Conservation (phyloP, 2,797 vertebrate species). For the Anisognathus igniventris region DNA sequence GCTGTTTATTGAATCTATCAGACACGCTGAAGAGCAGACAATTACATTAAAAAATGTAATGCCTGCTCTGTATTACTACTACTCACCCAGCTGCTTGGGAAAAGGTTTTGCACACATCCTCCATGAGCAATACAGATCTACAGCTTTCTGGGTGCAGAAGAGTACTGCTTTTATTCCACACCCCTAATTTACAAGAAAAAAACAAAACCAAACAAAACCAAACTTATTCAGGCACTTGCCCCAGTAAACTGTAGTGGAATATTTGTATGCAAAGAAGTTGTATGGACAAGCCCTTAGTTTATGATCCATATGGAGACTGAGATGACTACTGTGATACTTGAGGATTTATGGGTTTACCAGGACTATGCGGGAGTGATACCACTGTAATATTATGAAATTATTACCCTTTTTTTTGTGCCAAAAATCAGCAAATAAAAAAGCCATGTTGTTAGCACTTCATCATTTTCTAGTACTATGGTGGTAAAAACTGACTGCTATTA, state of each 20-base stretch:
- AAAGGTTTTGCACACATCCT: not conserved
- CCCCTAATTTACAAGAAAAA: not conserved
- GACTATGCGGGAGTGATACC: not conserved
- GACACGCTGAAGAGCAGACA: not conserved
- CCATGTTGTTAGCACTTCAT: constrained; percentile 47
- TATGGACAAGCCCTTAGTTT: not conserved
- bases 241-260: not conserved
- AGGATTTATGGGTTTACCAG: constrained; percentile 44
- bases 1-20: not conserved
- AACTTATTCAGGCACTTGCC: not conserved
- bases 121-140: not conserved
- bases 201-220: rapidly evolving
- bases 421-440: constrained; percentile 58
- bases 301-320: not conserved
- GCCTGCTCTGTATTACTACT: not conserved
- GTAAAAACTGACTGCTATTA: constrained; percentile 63
- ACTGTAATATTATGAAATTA: constrained; percentile 35
- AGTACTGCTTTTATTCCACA: not conserved
- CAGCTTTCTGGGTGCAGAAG: not conserved
- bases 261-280: not conserved
- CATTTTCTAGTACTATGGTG: constrained; percentile 56
- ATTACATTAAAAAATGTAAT: not conserved
- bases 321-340: not conserved
- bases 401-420: constrained; percentile 29
- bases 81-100: not conserved